phyloP scores from a whole-genome alignment of 1,140 invertebrate genomes.

The Atopsyche davidsoni region DNA sequence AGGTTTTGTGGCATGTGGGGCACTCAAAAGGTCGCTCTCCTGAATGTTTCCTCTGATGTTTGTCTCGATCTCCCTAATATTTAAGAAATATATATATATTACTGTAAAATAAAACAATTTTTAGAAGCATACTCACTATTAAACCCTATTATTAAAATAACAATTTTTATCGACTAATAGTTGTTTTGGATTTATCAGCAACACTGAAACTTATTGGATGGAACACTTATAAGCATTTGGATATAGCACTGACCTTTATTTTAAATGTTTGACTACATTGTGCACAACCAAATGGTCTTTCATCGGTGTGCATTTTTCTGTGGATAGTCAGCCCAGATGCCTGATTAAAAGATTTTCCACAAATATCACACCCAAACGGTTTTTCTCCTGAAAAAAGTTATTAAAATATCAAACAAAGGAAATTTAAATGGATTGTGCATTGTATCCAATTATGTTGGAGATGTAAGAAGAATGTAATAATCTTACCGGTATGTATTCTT shows the following conservation, averaged over 20 bases:
- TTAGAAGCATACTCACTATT: too few relatives aligned
- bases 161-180: too few relatives aligned
- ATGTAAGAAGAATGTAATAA: neutral
- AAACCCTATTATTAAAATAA: too few relatives aligned
- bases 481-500: conserved; percentile 15
- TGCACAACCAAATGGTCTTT: conserved; percentile 9
- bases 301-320: conserved; percentile 14
- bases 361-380: conserved; percentile 15
- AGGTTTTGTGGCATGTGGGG: conserved; percentile 10
- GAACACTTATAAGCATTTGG: too few relatives aligned
- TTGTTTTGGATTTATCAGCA: too few relatives aligned
- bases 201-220: too few relatives aligned
- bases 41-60: conserved; percentile 11
- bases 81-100: too few relatives aligned
- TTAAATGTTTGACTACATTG: conserved; percentile 12
- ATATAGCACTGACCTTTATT: conserved; percentile 11
- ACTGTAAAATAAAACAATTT: too few relatives aligned
- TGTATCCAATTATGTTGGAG: neutral
- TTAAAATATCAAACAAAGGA: neutral
- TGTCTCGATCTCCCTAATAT: conserved; percentile 8
- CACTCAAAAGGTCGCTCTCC: conserved; percentile 12
- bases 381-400: conserved; percentile 14
- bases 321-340: conserved; percentile 12
- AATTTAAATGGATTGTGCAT: neutral
- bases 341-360: conserved; percentile 15